Conservation (phyloP, 1,140 invertebrate genomes). For the Dolichoris vasculosae region DNA sequence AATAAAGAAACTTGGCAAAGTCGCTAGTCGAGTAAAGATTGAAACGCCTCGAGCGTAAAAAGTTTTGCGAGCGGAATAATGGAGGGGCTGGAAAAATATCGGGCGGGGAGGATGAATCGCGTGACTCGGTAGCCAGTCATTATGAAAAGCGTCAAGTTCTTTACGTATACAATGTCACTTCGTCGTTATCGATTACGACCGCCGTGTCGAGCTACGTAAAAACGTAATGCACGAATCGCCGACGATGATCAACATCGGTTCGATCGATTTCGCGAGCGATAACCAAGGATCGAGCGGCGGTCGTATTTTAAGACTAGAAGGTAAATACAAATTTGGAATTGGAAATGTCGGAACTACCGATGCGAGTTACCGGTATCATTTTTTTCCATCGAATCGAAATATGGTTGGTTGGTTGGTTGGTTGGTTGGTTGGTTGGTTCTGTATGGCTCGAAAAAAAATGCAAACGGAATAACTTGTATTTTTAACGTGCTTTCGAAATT, state of each 20-base stretch:
- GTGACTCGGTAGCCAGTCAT: background rate
- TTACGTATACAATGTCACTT: background rate
- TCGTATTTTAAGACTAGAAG: background rate
- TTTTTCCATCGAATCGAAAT: no score
- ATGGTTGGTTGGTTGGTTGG: no score
- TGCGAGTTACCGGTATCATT: no score
- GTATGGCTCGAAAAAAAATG: no score
- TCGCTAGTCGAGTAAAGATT: background rate
- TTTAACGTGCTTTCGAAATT: no score
- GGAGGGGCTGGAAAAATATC: background rate
- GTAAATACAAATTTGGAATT: background rate
- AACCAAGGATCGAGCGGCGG: no score
- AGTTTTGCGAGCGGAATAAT: background rate
- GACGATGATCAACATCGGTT: background rate
- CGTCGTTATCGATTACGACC: background rate
- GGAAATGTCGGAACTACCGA: no score
- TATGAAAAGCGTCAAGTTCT: slow-evolving; percentile 13
- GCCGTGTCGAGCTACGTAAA: background rate
- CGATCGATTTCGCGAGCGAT: background rate
- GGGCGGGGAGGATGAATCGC: background rate
- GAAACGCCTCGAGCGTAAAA: background rate
- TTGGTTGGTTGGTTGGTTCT: no score
- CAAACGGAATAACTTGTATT: no score
- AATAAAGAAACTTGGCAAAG: background rate
- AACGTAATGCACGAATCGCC: background rate